phyloP scores from a whole-genome alignment of 2,797 vertebrate species.

The Tragopan temminckii region DNA sequence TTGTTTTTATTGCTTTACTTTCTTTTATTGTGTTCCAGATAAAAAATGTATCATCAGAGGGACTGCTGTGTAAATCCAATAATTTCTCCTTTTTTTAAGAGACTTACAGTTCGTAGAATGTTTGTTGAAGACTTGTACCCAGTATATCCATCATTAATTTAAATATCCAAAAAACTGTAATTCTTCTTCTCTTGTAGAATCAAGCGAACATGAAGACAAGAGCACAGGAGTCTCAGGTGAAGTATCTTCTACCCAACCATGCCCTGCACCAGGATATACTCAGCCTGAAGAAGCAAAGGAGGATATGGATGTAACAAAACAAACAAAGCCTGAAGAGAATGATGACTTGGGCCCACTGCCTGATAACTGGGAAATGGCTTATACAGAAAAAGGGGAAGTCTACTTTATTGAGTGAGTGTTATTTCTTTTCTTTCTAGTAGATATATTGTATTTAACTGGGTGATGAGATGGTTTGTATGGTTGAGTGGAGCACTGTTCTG shows the following conservation, averaged over 20 bases:
- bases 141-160: neutral
- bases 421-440: conserved; percentile 6
- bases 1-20: conserved; percentile 42
- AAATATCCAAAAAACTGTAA: neutral
- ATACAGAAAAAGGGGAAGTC: conserved; percentile 98
- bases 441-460: neutral
- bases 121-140: neutral
- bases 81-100: conserved; percentile 25
- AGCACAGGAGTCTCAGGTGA: conserved; percentile 91
- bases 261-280: conserved; percentile 85
- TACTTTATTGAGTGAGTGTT: conserved; percentile 98
- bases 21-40: neutral
- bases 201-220: conserved; percentile 96
- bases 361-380: conserved; percentile 99
- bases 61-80: neutral
- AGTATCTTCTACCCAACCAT: conserved; percentile 81
- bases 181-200: conserved; percentile 85
- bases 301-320: conserved; percentile 86
- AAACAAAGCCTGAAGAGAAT: conserved; percentile 89
- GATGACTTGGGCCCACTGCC: conserved; percentile 93
- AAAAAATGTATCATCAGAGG: conserved; percentile 18
- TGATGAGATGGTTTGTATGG: neutral
- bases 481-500: neutral
- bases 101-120: neutral
- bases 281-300: conserved; percentile 88